Evolutionary conservation across 2,797 vertebrate genomes (phyloP), one percentile per base, ranked within the genome.

Genomic region (Hephaestus fuliginosus): DNA sequence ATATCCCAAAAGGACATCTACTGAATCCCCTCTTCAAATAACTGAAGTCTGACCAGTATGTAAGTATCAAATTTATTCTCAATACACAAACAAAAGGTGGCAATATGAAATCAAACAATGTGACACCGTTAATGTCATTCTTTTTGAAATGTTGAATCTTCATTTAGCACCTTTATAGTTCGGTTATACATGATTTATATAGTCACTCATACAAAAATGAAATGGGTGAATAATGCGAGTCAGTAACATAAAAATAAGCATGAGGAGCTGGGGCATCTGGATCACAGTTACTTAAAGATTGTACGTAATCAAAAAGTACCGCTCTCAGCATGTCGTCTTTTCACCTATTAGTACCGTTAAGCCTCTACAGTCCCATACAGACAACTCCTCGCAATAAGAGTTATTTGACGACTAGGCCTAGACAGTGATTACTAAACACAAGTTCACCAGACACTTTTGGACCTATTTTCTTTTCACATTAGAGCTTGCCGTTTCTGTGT

Each of bases 61-160:
- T 90, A 84, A 88, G 90, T 94, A 93, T 90, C 92, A 95, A 91
- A 95, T 96, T 95, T 96, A 95, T 95, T 96, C 92, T 93, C 91
- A 94, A 92, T 90, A 92, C 87, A 93, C 93, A 94, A 92, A 93
- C 90, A 92, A 93, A 70, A 94, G 91, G 94, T 94, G 92, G 90
- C 70, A 76, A 89, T 84, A 95, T 89, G 86, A 92, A 89, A 91
- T 89, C 81, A 93, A 94, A 91, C 88, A 85, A 91, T 74, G 85
- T 78, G 91, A 91, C 90, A 89, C 80, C 36, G 84, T 82, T 74
- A 70, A 89, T 83, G 87, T 92, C 86, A 86, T 85, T 83, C 70
- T 89, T 88, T 86, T 78, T 88, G 62, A 92, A 91, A 93, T 76
- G 88, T 80, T 82, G 82, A 88, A 86, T 95, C 91, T 94, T 92